Conservation (phyloP, 2,888 invertebrate species). For the Oscheius myriophilus region DNA sequence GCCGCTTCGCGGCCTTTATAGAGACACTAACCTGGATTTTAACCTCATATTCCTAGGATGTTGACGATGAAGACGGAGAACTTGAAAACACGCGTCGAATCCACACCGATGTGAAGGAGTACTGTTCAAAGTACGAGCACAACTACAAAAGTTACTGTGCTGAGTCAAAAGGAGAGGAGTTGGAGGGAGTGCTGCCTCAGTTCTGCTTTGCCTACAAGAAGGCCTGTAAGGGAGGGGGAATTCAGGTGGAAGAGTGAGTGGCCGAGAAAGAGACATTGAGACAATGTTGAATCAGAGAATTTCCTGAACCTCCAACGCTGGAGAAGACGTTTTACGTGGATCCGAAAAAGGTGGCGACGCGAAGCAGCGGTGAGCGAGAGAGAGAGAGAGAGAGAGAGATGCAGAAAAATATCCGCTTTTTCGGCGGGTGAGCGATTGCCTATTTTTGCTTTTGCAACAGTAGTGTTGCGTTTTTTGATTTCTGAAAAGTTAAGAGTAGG, state of each 20-base stretch:
- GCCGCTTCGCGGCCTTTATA: neutral
- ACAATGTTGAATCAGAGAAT: conserved; percentile 11
- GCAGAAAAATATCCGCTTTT: neutral
- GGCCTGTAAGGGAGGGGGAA: conserved; percentile 29
- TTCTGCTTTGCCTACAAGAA: conserved; percentile 42
- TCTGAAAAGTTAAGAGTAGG: too few species aligned
- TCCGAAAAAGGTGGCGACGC: neutral
- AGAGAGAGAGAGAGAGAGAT: neutral
- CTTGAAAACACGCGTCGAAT: conserved; percentile 14
- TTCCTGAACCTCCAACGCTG: conserved; percentile 1
- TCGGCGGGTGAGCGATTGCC: neutral
- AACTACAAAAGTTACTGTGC: conserved; percentile 43
- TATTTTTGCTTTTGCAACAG: too few species aligned
- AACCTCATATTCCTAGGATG: neutral
- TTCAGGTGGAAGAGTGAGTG: conserved; percentile 1
- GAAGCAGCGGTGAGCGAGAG: neutral
- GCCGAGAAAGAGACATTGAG: neutral
- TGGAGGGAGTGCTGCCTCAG: conserved; percentile 42
- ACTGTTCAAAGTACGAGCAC: conserved; percentile 41
- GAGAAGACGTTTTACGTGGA: conserved; percentile 10
- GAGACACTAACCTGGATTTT: neutral
- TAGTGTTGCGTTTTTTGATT: too few species aligned
- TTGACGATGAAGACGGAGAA: conserved; percentile 27
- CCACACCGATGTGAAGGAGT: conserved; percentile 32
- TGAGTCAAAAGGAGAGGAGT: conserved; percentile 24